Conservation (phyloP, 2,888 invertebrate genomes). For the Oeneis ivallda region DNA sequence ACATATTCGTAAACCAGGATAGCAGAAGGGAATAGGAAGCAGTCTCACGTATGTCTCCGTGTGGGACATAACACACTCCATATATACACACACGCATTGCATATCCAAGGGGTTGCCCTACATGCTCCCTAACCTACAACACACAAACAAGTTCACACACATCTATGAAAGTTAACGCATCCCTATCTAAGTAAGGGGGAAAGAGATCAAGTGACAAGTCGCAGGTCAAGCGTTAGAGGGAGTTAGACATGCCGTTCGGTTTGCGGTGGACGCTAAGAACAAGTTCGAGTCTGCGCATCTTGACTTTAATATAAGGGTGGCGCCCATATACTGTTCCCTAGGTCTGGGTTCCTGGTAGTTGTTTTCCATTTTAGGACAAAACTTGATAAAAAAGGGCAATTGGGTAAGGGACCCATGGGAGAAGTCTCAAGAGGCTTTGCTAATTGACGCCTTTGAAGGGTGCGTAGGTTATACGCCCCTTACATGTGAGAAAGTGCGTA, state of each 20-base stretch:
- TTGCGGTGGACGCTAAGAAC: constrained; percentile 58
- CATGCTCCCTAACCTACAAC: constrained; percentile 62
- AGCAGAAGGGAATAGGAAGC: constrained; percentile 64
- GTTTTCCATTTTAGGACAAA: constrained; percentile 83
- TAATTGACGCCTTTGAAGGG: constrained; percentile 31
- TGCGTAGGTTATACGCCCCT: constrained; percentile 27
- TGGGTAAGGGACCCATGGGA: constrained; percentile 23
- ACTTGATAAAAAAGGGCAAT: constrained; percentile 79
- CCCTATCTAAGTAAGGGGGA: constrained; percentile 64
- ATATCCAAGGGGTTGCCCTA: constrained; percentile 70
- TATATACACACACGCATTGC: constrained; percentile 73
- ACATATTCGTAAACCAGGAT: constrained; percentile 78
- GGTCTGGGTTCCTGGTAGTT: constrained; percentile 72
- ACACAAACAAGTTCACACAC: constrained; percentile 53
- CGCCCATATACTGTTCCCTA: constrained; percentile 55
- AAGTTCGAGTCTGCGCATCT: constrained; percentile 76
- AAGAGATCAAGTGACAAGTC: constrained; percentile 50
- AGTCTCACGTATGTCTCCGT: constrained; percentile 66
- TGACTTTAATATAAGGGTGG: constrained; percentile 71
- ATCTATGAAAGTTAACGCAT: constrained; percentile 47
- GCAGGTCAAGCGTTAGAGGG: constrained; percentile 60
- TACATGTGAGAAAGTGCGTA: constrained; percentile 13
- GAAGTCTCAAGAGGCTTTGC: constrained; percentile 1
- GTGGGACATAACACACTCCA: constrained; percentile 65
- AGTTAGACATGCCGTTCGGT: constrained; percentile 59